Evolutionary conservation across 2,888 invertebrate species (phyloP), one percentile per base, ranked within the genome.

Genomic region (Drosophila colorata): DNA sequence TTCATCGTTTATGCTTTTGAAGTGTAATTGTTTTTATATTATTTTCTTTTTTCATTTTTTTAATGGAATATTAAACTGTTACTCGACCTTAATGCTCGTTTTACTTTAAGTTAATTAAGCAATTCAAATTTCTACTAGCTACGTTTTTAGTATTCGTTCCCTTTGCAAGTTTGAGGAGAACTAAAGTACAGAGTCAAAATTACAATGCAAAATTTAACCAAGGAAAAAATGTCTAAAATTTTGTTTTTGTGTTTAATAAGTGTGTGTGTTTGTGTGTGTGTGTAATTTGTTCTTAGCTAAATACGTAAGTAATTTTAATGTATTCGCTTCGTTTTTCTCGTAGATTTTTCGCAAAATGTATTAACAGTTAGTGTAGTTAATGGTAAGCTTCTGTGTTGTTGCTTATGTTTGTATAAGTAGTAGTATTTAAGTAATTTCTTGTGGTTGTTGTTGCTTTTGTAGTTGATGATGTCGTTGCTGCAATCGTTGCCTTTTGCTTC

Each of bases 61-160:
- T 41, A 83, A 70, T 85, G 87, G 74, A 78, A 76, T 88, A 88
- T 88, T 83, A 74, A 86, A 87, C 70, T 67, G 49, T 81, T 61
- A 55, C 55, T 74, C 72, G 75, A 68, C 46, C 52, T 68, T 66
- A 68, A 56, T 66, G 41, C 20, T 53, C 35, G 23, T 57, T 61
- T 69, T 68, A 60, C 51, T 51, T 71, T 72, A 61, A 49, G 59
- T 78, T 69, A 55, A 69, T 74, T 74, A 84, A 84, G 87, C 83
- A 86, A 77, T 79, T 86, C 44, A 57, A 84, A 88, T 79, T 85
- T 85, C 89, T 85, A 85, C 85, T 85, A 85, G 69, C 85, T 85
- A 85, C 81, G 47, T 61, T 75, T 69, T 69, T 56, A 55, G 69
- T 74, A 63, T 70, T 16, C 53, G 61, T 73, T 68, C 43, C 68